Evolutionary conservation across 2,113 vertebrate genomes (phyloP).

Genomic region (Proterorhinus semilunaris): DNA sequence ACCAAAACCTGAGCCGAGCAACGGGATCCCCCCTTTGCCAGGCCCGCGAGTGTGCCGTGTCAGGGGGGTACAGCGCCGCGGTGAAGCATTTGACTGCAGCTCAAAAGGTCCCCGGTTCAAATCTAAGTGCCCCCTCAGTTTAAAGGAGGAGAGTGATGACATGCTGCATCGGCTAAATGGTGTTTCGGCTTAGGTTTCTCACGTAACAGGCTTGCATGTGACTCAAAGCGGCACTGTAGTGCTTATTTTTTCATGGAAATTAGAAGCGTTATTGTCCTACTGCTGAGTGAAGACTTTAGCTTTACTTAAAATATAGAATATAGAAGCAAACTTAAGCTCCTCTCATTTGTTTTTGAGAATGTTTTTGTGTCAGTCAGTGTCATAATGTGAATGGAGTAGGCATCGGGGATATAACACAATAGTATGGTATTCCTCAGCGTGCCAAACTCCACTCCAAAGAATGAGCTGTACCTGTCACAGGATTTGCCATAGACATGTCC

Average conservation of each 20-base stretch:
- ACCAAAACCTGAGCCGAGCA: conserved; percentile 20
- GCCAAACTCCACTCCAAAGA: too few relatives aligned
- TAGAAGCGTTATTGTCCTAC: background rate
- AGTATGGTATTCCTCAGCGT: too few relatives aligned
- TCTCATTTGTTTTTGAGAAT: too few relatives aligned
- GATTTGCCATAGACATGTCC: too few relatives aligned
- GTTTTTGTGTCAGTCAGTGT: too few relatives aligned
- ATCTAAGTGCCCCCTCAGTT: conserved; percentile 7
- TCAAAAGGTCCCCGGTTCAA: conserved; percentile 26
- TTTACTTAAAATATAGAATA: background rate
- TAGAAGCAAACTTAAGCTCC: too few relatives aligned
- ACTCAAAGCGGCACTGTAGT: background rate
- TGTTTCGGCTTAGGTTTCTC: conserved; percentile 10
- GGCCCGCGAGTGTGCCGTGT: background rate
- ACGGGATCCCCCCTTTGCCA: background rate
- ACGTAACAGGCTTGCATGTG: background rate
- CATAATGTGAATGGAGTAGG: too few relatives aligned
- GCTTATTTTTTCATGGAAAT: background rate
- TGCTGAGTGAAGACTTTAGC: background rate
- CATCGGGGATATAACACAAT: too few relatives aligned
- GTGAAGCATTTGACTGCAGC: conserved; percentile 28
- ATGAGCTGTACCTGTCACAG: too few relatives aligned
- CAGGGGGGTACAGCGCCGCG: background rate
- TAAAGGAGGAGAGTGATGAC: background rate
- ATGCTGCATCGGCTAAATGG: background rate